A percentile compares a stretch with the other conserved stretches of the same genome.
These are phyloP conservation scores for Polyergus mexicanus DNA, from an alignment of 1,140 invertebrate genomes.

Conservation along the genomic window DNA sequence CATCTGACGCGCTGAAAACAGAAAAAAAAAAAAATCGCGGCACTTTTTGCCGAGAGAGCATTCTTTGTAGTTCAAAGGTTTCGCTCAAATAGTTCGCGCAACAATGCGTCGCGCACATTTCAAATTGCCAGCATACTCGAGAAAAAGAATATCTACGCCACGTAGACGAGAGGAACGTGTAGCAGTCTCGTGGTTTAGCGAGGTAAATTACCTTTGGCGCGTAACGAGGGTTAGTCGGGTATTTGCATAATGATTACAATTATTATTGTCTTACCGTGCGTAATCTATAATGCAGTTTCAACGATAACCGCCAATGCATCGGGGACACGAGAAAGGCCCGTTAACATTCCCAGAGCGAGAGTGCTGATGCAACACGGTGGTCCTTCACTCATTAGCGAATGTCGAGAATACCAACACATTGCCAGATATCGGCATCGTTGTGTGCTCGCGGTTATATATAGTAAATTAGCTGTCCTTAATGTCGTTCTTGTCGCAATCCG, in stretches of 20 bases:
- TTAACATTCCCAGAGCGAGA: conserved; percentile 70
- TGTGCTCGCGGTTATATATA: conserved; percentile 54
- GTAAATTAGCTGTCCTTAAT: conserved; percentile 56
- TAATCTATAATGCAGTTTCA: conserved; percentile 72
- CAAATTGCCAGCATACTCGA: conserved; percentile 31
- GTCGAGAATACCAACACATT: conserved; percentile 57
- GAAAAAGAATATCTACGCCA: conserved; percentile 32
- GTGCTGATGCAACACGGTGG: conserved; percentile 31
- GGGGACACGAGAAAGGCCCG: conserved; percentile 71
- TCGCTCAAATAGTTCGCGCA: conserved; percentile 35
- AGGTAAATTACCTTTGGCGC: conserved; percentile 39
- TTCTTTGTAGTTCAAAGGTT: conserved; percentile 59
- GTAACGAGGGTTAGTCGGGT: conserved; percentile 63
- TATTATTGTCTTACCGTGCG: conserved; percentile 72
- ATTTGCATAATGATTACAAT: conserved; percentile 77
- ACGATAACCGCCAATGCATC: conserved; percentile 75
- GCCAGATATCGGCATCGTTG: conserved; percentile 40
- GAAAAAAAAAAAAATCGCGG: conserved; percentile 2
- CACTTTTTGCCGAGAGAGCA: conserved; percentile 32
- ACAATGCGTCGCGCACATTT: conserved; percentile 56
- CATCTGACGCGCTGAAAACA: neutral
- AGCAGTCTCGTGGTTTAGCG: neutral
- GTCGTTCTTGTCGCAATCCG: conserved; percentile 37
- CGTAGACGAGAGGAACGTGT: neutral
- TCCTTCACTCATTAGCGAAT: conserved; percentile 44